phyloP scores from a whole-genome alignment of 1,140 invertebrate genomes.

The Drosophila suzukii region DNA sequence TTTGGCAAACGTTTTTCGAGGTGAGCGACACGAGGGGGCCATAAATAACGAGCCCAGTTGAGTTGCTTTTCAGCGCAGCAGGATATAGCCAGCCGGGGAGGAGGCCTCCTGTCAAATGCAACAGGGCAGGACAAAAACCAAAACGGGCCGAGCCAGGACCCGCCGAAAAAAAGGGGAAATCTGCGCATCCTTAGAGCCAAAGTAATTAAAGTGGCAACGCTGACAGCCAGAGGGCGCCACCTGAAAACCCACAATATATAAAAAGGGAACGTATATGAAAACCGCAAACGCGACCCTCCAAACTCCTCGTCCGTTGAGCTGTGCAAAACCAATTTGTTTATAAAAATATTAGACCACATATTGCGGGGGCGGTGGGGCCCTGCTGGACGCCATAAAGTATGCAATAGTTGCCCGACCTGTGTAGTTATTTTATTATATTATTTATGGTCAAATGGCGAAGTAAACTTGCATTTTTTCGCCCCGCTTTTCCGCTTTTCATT shows the following conservation, averaged over 20 bases:
- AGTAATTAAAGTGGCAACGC: conserved; percentile 75
- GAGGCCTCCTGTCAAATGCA: conserved; percentile 66
- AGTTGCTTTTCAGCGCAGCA: conserved; percentile 62
- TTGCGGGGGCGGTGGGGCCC: conserved; percentile 10
- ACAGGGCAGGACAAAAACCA: conserved; percentile 51
- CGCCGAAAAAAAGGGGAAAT: conserved; percentile 41
- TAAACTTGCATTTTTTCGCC: conserved; percentile 38
- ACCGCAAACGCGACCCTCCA: conserved; percentile 35
- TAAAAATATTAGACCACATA: conserved; percentile 72
- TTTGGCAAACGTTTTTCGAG: conserved; percentile 31
- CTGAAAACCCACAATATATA: conserved; percentile 19
- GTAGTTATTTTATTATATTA: conserved; percentile 83
- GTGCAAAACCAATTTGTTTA: conserved; percentile 79
- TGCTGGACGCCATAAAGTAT: conserved; percentile 63
- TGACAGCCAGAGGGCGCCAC: conserved; percentile 42
- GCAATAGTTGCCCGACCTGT: conserved; percentile 75
- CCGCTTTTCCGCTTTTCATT: conserved; percentile 18
- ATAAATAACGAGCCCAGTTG: conserved; percentile 77
- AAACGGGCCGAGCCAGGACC: conserved; percentile 3
- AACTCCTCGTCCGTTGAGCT: conserved; percentile 25
- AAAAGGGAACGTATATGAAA: conserved; percentile 19
- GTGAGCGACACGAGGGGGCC: conserved; percentile 23
- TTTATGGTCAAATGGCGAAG: conserved; percentile 79
- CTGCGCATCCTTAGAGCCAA: conserved; percentile 66
- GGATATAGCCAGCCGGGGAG: conserved; percentile 7